phyloP scores from a whole-genome alignment of 1,140 invertebrate genomes.

The Dendrolimus punctatus region DNA sequence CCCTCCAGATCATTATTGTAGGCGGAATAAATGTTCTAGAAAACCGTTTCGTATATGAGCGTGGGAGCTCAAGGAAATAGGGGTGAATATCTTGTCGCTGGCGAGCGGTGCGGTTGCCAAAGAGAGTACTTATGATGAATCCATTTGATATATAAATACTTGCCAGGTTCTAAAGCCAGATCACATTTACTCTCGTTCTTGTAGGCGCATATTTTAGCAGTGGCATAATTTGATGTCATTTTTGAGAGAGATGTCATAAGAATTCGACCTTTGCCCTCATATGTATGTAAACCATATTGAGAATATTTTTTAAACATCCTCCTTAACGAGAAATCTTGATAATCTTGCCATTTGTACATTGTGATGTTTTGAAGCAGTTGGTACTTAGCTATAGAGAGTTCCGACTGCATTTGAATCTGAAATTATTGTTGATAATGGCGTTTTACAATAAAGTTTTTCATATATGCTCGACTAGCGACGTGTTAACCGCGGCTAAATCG shows the following conservation, averaged over 20 bases:
- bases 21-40: too few species aligned
- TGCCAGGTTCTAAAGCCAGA: constrained; percentile 83
- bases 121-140: too few species aligned
- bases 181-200: constrained; percentile 79
- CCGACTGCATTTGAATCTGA: constrained; percentile 59
- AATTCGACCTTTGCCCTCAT: constrained; percentile 76
- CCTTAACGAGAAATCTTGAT: constrained; percentile 74
- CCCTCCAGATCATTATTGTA: too few species aligned
- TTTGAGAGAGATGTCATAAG: constrained; percentile 77
- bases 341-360: constrained; percentile 76
- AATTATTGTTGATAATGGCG: too few species aligned
- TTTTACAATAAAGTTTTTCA: too few species aligned
- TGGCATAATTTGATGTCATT: constrained; percentile 87
- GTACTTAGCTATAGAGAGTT: constrained; percentile 64
- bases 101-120: too few species aligned
- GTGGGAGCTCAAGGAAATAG: too few species aligned
- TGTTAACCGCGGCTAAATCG: too few species aligned
- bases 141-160: constrained; percentile 18
- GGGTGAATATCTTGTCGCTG: too few species aligned
- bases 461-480: too few species aligned
- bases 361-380: constrained; percentile 73
- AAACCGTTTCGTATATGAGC: too few species aligned
- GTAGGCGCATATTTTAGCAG: constrained; percentile 84
- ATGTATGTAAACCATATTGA: constrained; percentile 78
- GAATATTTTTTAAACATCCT: constrained; percentile 79